phyloP scores from a whole-genome alignment of 2,113 vertebrate species.

The Tretioscincus oriximinensis region DNA sequence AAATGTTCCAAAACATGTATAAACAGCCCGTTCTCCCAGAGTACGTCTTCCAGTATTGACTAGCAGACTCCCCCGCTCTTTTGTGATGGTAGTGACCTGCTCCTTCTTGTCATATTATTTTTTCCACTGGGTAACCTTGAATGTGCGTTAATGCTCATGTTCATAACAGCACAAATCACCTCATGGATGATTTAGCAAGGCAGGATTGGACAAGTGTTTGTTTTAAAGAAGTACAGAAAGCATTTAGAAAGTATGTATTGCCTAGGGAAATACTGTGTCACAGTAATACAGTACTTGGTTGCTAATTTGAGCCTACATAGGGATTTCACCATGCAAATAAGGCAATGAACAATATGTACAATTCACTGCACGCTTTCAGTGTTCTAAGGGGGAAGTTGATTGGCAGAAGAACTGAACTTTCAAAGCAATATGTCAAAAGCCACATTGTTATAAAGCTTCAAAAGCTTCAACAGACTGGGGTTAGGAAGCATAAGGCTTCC shows the following conservation, averaged over 20 bases:
- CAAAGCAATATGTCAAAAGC: conserved; percentile 71
- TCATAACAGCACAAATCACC: conserved; percentile 39
- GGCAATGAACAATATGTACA: conserved; percentile 76
- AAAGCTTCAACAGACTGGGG: conserved; percentile 34
- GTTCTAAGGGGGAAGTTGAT: conserved; percentile 48
- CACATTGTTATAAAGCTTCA: conserved; percentile 73
- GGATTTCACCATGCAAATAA: conserved; percentile 86
- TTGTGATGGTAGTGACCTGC: not conserved
- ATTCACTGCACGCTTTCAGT: conserved; percentile 77
- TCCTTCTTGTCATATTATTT: conserved; percentile 7
- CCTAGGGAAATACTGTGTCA: conserved; percentile 56
- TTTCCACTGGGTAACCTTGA: conserved; percentile 25
- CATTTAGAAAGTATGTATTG: conserved; percentile 52
- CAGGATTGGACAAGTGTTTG: conserved; percentile 42
- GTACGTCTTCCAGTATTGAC: not conserved
- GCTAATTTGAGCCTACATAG: conserved; percentile 73
- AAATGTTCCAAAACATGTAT: too few relatives aligned
- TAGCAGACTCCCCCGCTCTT: conserved; percentile 22
- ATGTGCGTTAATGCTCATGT: conserved; percentile 36
- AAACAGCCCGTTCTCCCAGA: conserved; percentile 3
- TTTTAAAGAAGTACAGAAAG: conserved; percentile 55
- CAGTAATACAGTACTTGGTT: conserved; percentile 51
- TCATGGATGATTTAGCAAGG: conserved; percentile 36
- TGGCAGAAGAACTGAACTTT: conserved; percentile 72
- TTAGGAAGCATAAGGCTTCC: not conserved